Conservation (phyloP, 2,113 vertebrate species). For the Uria lomvia region DNA sequence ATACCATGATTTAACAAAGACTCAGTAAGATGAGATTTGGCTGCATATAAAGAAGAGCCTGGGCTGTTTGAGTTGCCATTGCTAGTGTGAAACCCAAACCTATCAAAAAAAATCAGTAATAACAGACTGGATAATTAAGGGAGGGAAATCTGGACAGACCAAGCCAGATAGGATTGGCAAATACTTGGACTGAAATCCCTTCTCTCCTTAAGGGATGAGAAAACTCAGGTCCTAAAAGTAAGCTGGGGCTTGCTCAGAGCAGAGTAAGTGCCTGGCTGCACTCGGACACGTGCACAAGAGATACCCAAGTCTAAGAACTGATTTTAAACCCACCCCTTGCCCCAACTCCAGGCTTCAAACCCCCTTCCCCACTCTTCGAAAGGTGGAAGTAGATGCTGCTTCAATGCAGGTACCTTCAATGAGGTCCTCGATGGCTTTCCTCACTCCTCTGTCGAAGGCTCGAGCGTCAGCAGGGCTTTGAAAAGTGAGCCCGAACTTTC, state of each 20-base stretch:
- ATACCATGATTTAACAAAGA: not conserved
- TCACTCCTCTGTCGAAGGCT: conserved; percentile 95
- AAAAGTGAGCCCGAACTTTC: conserved; percentile 93
- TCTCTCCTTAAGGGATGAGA: not conserved
- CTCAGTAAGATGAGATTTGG: not conserved
- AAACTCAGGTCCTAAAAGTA: not conserved
- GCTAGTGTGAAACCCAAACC: not conserved
- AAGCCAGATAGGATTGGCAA: not conserved
- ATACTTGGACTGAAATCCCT: not conserved
- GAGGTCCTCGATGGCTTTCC: conserved; percentile 97
- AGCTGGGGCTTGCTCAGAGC: not conserved
- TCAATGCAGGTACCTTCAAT: conserved; percentile 85
- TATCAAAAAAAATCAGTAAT: not conserved
- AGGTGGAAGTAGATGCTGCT: not conserved
- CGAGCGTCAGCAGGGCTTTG: conserved; percentile 96
- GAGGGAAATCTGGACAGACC: not conserved
- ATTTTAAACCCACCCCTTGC: not conserved
- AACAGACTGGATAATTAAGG: not conserved
- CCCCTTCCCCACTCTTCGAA: not conserved
- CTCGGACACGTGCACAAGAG: rapidly evolving
- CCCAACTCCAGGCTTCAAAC: not conserved
- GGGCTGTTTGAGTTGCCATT: not conserved
- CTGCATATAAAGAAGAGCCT: not conserved
- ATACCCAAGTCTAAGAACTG: not conserved
- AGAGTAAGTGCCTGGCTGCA: not conserved